Conservation (phyloP, 23 tunicate species). For the Botrylloides violaceus region DNA sequence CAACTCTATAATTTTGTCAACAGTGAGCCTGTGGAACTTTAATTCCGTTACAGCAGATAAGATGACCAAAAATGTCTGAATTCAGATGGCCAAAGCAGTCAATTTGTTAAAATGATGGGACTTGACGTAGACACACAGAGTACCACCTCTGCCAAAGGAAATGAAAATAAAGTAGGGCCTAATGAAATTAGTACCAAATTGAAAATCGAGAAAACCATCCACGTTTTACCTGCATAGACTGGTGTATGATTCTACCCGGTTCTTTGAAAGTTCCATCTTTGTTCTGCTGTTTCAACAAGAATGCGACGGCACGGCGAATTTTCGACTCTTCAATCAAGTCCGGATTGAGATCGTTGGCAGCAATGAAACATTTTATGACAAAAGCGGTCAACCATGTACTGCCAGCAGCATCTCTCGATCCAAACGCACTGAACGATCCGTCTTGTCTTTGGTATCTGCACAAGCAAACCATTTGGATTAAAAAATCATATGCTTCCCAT, state of each 20-base stretch:
- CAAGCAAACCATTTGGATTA: conserved; percentile 6
- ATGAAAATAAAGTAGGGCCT: too few relatives aligned
- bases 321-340: conserved; percentile 37
- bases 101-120: too few relatives aligned
- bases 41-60: too few relatives aligned
- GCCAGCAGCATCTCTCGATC: conserved; percentile 53
- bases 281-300: conserved; percentile 40
- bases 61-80: too few relatives aligned
- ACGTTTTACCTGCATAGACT: conserved; percentile 73
- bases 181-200: too few relatives aligned
- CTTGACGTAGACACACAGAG: too few relatives aligned
- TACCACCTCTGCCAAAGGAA: too few relatives aligned
- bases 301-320: conserved; percentile 42
- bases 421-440: conserved; percentile 94
- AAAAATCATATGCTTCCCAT: too few relatives aligned
- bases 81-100: too few relatives aligned
- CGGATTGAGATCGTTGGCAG: conserved; percentile 48
- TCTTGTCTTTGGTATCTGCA: conserved; percentile 68
- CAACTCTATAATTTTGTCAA: too few relatives aligned
- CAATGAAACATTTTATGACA: conserved; percentile 76
- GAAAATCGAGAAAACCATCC: too few relatives aligned
- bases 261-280: conserved; percentile 57
- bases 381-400: conserved; percentile 94
- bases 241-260: conserved; percentile 67
- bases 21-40: too few relatives aligned